Base-by-base conservation (phyloP, 2,113 vertebrate species). In the Irena cyanogastra region DNA sequence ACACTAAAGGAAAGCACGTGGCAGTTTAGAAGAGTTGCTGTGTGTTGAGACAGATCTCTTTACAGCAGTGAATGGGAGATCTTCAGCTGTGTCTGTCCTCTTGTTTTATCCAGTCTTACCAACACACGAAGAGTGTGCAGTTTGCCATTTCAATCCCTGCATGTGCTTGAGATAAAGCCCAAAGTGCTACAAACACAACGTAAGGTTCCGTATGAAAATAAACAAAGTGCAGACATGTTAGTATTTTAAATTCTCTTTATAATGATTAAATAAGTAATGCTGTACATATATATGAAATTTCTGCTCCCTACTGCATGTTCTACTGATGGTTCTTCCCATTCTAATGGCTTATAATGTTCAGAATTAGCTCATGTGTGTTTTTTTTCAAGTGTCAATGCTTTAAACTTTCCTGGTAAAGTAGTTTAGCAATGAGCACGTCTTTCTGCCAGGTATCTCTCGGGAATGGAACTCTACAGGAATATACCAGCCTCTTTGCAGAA, bases 61-160 rank as follows among this genome's bases (percentile, higher is more conserved):
- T 33, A 45, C 16, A 65, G 45, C 27, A 76, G 4, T 5, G 13
- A 81, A 17, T 23, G 14, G 18, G 33, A 70, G n/a, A 39, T 39
- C 30, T 59, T 54, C 39, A 69, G 31, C 27, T 42, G 11, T 59
- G 16, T 10, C 28, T 78, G 20, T 49, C 15, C 37, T 42, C 28
- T 57, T n/a, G 6, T 63, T 92, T 79, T 70, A 20, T 19, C 10
- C 2, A 3, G 8, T 12, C 22, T 72, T 83, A 17, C 4, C 24
- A 63, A 37, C 13, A 21, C 18, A 39, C 5, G 53, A 59, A 69
- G 57, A 1, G 0, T 0, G 0, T 37, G 11, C 3, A 2, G 60
- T 52, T 3, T 41, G 13, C 24, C 4, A 3, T 65, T 81, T 70
- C 0, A 0, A 27, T 11, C 23, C 5, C 18, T 37, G 20, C 5